These are phyloP conservation scores for Hemibagrus guttatus DNA, from an alignment of 2,797 vertebrate genomes.

Conservation along the genomic window DNA sequence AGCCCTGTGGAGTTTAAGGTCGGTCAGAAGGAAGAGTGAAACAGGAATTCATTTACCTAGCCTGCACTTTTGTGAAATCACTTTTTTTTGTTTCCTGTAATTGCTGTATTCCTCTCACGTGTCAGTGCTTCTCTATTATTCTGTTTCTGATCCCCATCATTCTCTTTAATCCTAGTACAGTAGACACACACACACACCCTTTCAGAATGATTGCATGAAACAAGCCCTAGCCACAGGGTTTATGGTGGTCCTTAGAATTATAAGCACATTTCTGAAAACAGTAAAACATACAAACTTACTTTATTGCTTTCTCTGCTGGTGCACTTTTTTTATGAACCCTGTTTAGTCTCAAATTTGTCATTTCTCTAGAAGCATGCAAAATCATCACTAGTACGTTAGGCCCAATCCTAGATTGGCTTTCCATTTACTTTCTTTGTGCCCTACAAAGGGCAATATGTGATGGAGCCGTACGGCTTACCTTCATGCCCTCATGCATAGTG, in stretches of 20 bases:
- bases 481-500: background rate
- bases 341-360: background rate
- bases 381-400: background rate
- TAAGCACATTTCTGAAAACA: background rate
- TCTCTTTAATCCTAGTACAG: background rate
- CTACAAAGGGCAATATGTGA: background rate
- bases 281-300: background rate
- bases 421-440: background rate
- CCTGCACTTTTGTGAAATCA: background rate
- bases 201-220: background rate
- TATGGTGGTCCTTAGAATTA: background rate
- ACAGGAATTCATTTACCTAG: constrained; percentile 23
- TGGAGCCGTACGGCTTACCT: background rate
- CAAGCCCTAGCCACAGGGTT: background rate
- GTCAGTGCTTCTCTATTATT: constrained; percentile 19
- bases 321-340: background rate
- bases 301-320: background rate
- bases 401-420: background rate
- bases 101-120: background rate
- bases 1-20: background rate
- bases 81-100: constrained; percentile 25
- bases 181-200: background rate
- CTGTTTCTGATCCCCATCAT: background rate
- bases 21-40: background rate
- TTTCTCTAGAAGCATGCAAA: background rate